Conservation (phyloP, 2,888 invertebrate species). For the Drosophila yooni region DNA sequence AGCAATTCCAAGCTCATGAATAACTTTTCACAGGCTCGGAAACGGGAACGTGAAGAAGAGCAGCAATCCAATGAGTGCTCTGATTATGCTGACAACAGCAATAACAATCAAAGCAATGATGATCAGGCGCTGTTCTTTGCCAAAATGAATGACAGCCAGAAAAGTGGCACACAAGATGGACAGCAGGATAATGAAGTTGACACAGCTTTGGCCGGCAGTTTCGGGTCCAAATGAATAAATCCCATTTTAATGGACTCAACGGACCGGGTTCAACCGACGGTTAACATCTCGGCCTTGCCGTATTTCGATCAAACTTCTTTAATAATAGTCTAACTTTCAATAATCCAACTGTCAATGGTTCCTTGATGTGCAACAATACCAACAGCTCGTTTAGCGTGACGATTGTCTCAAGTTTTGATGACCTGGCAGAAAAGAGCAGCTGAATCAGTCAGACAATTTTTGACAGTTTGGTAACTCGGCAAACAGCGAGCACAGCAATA, state of each 20-base stretch:
- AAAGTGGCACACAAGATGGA: not conserved
- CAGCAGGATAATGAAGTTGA: not conserved
- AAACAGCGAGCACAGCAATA: not conserved
- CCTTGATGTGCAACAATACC: conserved; percentile 20
- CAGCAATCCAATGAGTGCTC: conserved; percentile 18
- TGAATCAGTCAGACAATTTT: not conserved
- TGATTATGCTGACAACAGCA: conserved; percentile 28
- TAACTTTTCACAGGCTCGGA: conserved; percentile 75
- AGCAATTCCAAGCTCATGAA: conserved; percentile 82
- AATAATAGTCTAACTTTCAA: conserved; percentile 29
- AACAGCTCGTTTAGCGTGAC: conserved; percentile 21
- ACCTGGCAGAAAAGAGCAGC: not conserved
- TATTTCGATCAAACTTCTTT: conserved; percentile 44
- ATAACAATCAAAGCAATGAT: conserved; percentile 25
- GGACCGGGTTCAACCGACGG: conserved; percentile 3
- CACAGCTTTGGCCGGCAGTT: not conserved
- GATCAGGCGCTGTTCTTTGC: conserved; percentile 59
- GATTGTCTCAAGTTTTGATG: not conserved
- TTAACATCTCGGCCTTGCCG: conserved; percentile 11
- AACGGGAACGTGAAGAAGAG: conserved; percentile 27
- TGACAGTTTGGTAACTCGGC: not conserved
- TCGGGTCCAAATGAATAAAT: conserved; percentile 8
- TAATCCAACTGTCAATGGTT: conserved; percentile 32
- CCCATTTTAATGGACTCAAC: conserved; percentile 25
- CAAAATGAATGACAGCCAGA: conserved; percentile 51